A percentile compares a stretch with the other conserved stretches of the same genome.
Conservation (phyloP, 2,113 vertebrate genomes). For the Spizaetus ornatus region DNA sequence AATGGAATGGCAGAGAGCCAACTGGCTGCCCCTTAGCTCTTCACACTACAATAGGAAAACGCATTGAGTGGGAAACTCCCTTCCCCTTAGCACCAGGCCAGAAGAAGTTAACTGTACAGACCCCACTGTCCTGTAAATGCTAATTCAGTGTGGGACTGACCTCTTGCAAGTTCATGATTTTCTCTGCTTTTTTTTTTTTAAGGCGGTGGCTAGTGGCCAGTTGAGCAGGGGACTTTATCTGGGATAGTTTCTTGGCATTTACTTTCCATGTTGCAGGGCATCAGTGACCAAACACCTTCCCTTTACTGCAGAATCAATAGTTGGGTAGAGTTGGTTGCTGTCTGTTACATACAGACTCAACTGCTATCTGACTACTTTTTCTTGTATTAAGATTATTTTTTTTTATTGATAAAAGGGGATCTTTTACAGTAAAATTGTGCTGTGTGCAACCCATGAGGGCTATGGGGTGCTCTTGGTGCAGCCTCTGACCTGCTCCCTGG, state of each 20-base stretch:
- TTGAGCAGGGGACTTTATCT: not conserved
- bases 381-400: not conserved
- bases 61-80: constrained; percentile 1
- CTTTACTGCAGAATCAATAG: not conserved
- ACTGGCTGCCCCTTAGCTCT: not conserved
- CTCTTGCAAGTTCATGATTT: rapidly evolving
- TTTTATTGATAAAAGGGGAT: not conserved
- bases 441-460: rapidly evolving
- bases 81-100: not conserved
- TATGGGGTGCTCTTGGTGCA: not conserved
- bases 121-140: not conserved
- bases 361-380: not conserved
- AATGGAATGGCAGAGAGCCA: not conserved
- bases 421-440: no score
- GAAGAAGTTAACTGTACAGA: not conserved
- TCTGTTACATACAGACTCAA: not conserved
- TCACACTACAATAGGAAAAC: not conserved
- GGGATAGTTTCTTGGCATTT: not conserved
- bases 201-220: not conserved
- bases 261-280: not conserved
- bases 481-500: rapidly evolving
- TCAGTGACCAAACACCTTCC: not conserved
- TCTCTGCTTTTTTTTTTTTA: no score
- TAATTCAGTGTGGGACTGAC: not conserved
- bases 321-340: not conserved